phyloP scores from a whole-genome alignment of 2,888 invertebrate genomes.

The Cataglyphis albicans region DNA sequence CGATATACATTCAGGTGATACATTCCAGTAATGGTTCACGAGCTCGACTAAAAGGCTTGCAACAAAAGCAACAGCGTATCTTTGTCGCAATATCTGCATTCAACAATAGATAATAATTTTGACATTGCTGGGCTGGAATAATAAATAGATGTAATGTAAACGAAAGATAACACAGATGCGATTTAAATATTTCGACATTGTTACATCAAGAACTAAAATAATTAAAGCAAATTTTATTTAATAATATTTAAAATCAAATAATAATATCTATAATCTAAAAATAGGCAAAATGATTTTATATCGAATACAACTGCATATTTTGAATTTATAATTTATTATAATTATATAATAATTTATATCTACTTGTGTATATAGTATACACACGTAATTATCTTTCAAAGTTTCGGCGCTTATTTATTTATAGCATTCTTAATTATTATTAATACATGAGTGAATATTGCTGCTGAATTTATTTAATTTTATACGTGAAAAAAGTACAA shows the following conservation, averaged over 20 bases:
- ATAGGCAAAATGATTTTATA: background rate
- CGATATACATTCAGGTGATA: constrained; percentile 24
- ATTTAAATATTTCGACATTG: background rate
- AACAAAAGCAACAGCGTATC: constrained; percentile 39
- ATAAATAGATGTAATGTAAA: constrained; percentile 9
- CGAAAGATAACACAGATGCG: background rate
- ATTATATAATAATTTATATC: background rate
- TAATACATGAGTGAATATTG: background rate
- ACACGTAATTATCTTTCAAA: background rate
- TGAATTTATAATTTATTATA: constrained; percentile 15
- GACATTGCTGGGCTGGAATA: constrained; percentile 5
- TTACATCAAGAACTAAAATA: background rate
- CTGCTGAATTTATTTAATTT: background rate
- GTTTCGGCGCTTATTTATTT: constrained; percentile 4
- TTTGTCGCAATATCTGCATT: constrained; percentile 39
- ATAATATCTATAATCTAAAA: background rate
- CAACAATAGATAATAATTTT: constrained; percentile 33
- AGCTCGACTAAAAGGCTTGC: constrained; percentile 30
- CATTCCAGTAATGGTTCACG: constrained; percentile 40
- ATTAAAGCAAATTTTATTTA: constrained; percentile 1
- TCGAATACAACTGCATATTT: background rate
- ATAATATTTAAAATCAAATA: background rate
- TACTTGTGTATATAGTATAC: background rate
- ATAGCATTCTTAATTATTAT: background rate
- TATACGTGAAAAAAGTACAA: background rate